Conservation (phyloP, 2,888 invertebrate genomes). For the Tillus elongatus region DNA sequence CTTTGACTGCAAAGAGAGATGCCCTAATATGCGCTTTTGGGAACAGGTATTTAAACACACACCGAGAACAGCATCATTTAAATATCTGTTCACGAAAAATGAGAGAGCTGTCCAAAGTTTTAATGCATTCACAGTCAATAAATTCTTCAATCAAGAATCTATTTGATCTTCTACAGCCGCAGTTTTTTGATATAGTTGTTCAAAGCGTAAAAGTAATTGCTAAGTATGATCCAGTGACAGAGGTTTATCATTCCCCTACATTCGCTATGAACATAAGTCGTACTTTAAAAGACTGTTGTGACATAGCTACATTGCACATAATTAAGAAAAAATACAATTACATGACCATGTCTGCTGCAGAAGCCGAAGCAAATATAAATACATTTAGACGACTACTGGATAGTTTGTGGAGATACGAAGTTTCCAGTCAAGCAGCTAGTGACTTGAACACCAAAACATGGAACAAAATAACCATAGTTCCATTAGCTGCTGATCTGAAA, state of each 20-base stretch:
- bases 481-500: constrained; percentile 10
- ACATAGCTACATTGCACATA: constrained; percentile 1
- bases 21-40: constrained; percentile 6
- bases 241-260: constrained; percentile 1
- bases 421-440: constrained; percentile 7
- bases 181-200: not conserved
- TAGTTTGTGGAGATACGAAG: constrained; percentile 9
- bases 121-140: not conserved
- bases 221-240: not conserved
- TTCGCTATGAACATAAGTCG: constrained; percentile 5
- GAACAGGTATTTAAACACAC: not conserved
- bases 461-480: constrained; percentile 12
- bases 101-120: constrained; percentile 3
- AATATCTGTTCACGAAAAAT: constrained; percentile 2
- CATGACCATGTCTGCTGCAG: not conserved
- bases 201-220: constrained; percentile 7
- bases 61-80: constrained; percentile 5
- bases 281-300: constrained; percentile 1
- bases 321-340: not conserved
- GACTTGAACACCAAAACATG: constrained; percentile 9
- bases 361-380: constrained; percentile 1
- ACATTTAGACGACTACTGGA: constrained; percentile 6
- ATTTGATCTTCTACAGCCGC: constrained; percentile 6
- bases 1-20: constrained; percentile 6
- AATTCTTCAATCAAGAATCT: not conserved